Conservation (phyloP, 2,888 invertebrate species). For the Napeogenes sylphis region DNA sequence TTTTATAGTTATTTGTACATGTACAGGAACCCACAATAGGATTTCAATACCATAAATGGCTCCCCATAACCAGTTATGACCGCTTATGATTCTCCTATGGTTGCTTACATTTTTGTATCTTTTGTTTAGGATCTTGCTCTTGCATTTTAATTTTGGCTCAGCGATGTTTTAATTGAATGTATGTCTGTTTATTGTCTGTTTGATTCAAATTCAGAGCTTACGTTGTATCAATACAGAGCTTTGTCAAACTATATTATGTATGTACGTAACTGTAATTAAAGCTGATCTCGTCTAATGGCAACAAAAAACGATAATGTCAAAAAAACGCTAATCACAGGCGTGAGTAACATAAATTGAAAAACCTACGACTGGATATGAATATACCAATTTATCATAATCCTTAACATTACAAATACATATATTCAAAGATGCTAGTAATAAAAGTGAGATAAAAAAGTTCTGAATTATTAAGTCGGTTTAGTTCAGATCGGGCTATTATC, state of each 20-base stretch:
- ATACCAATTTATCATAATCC: constrained; percentile 34
- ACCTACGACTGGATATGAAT: constrained; percentile 27
- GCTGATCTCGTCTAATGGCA: constrained; percentile 17
- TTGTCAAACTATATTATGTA: too few relatives aligned
- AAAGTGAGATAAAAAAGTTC: constrained; percentile 34
- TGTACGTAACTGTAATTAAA: constrained; percentile 12
- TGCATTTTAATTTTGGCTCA: constrained; percentile 72
- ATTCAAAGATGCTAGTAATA: constrained; percentile 29
- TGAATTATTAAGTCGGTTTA: constrained; percentile 35
- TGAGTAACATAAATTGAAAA: constrained; percentile 29
- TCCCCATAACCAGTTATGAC: constrained; percentile 70
- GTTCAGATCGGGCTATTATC: constrained; percentile 45
- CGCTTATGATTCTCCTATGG: constrained; percentile 64
- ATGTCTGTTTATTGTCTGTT: too few relatives aligned
- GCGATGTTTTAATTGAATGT: constrained; percentile 21
- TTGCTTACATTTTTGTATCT: constrained; percentile 68
- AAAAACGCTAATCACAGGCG: constrained; percentile 25
- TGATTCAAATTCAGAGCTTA: too few relatives aligned
- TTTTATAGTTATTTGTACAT: constrained; percentile 50
- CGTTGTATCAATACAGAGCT: too few relatives aligned
- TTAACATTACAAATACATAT: constrained; percentile 30
- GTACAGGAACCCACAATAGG: constrained; percentile 62
- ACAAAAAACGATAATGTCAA: constrained; percentile 13
- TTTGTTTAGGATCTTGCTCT: constrained; percentile 68
- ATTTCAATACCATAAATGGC: constrained; percentile 71